Evolutionary conservation across 2,113 vertebrate species (phyloP).

Genomic region (Hypomesus transpacificus): DNA sequence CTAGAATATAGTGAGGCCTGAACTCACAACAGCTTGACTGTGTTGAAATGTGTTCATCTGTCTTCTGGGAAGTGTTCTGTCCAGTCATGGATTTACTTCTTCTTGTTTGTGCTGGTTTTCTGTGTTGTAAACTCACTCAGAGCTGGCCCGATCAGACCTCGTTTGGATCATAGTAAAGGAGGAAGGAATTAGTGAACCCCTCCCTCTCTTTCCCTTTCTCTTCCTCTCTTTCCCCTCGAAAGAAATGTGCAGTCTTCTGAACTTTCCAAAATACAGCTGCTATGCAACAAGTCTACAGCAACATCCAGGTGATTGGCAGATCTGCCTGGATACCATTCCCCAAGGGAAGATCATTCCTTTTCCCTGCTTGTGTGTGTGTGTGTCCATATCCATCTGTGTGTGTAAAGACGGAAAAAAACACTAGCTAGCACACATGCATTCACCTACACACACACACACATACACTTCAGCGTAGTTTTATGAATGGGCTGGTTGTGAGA

Average conservation of each 20-base stretch:
- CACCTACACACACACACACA: constrained; percentile 36
- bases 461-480: constrained; percentile 65
- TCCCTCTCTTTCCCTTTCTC: constrained; percentile 16
- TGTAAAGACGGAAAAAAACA: constrained; percentile 2
- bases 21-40: constrained; percentile 18
- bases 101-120: constrained; percentile 50
- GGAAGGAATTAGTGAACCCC: constrained; percentile 24
- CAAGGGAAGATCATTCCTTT: constrained; percentile 17
- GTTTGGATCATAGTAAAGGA: constrained; percentile 29
- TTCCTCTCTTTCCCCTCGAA: constrained; percentile 19
- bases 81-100: constrained; percentile 59
- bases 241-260: constrained; percentile 64
- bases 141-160: constrained; percentile 48
- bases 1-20: neutral
- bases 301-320: constrained; percentile 69
- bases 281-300: constrained; percentile 71
- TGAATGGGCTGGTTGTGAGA: constrained; percentile 79
- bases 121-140: constrained; percentile 28
- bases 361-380: constrained; percentile 30
- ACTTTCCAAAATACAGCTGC: constrained; percentile 79
- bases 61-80: constrained; percentile 46
- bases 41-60: constrained; percentile 21
- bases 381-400: constrained; percentile 22
- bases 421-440: constrained; percentile 15
- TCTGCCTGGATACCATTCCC: constrained; percentile 39